Evolutionary conservation across 1,140 invertebrate genomes (phyloP), one percentile per base, ranked within the genome.

Genomic region (Zaprionus tsacasi): DNA sequence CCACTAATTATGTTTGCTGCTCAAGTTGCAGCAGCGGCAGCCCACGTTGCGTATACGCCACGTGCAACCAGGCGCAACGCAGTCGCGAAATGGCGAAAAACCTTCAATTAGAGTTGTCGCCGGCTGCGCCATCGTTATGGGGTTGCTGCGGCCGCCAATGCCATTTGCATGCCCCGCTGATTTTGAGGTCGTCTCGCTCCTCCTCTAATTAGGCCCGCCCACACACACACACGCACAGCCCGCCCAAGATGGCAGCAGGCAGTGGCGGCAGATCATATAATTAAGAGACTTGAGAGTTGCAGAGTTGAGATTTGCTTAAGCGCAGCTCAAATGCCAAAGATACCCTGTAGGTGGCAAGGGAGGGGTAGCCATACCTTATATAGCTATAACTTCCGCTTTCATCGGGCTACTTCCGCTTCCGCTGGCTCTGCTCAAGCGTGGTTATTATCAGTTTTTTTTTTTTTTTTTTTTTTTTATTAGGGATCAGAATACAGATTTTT

Each of bases 1-100:
- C 70, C 79, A 87, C 82, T 87, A 87, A 87, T 87, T 82, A 82
- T 87, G 79, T 79, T 87, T 68, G 79, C 82, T 78, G 70, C 73
- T 79, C 67, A 80, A 87, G 83, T 74, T 88, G 59, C 71, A n/a
- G n/a, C n/a, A n/a, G n/a, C n/a, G n/a, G 50, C 13, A 13, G 45
- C 30, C 52, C 33, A 21, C 17, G 36, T 66, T 67, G 56, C 69
- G 21, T 21, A 21, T 21, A 21, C 21, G 21, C 21, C 21, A 21
- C 27, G 27, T 30, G 3, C 82, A 82, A 33, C 82, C 64, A 82
- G 76, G 82, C 82, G 79, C 59, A 79, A 58, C 57, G 61, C 60
- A 78, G 75, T 76, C 50, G 71, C 71, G 59, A 78, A 86, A 87
- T 82, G 76, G 65, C 21, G 21, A 87, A 85, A 72, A 87, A 87